A percentile compares a stretch with the other conserved stretches of the same genome.
Conservation (phyloP, 2,888 invertebrate species). For the Spisula solida region DNA sequence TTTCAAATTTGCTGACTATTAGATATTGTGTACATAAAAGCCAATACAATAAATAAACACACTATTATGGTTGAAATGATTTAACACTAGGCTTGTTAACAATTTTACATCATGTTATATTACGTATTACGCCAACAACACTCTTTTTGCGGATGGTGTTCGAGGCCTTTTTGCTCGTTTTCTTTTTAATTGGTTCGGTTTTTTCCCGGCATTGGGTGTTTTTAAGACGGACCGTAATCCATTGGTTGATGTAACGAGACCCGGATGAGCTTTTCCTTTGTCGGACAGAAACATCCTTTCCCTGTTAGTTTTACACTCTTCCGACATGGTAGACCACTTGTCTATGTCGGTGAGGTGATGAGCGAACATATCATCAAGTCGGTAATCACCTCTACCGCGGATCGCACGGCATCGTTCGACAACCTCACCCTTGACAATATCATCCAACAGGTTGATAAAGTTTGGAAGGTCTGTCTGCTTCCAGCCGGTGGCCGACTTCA, state of each 20-base stretch:
- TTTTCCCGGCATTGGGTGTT: slow-evolving; percentile 15
- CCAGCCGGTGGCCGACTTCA: slow-evolving; percentile 45
- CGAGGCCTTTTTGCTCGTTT: slow-evolving; percentile 36
- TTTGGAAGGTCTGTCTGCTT: slow-evolving; percentile 31
- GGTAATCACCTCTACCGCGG: slow-evolving; percentile 24
- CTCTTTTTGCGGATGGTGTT: slow-evolving; percentile 10
- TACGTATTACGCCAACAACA: background rate
- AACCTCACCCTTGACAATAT: slow-evolving; percentile 25
- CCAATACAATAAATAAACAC: too few relatives aligned
- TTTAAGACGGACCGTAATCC: background rate
- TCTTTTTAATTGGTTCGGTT: slow-evolving; percentile 52
- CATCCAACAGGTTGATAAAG: slow-evolving; percentile 36
- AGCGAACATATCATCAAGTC: background rate
- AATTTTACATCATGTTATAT: too few relatives aligned
- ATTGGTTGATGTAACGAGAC: background rate
- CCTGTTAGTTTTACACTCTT: slow-evolving; percentile 31
- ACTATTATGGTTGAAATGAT: too few relatives aligned
- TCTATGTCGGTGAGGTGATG: slow-evolving; percentile 41
- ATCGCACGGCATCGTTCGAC: slow-evolving; percentile 41
- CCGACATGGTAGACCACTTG: slow-evolving; percentile 30
- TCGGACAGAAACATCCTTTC: background rate
- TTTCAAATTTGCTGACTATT: too few relatives aligned
- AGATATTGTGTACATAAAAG: too few relatives aligned
- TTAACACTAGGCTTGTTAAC: too few relatives aligned
- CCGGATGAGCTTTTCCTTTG: background rate